Conservation (phyloP, 2,113 vertebrate species). For the Phaethon lepturus region DNA sequence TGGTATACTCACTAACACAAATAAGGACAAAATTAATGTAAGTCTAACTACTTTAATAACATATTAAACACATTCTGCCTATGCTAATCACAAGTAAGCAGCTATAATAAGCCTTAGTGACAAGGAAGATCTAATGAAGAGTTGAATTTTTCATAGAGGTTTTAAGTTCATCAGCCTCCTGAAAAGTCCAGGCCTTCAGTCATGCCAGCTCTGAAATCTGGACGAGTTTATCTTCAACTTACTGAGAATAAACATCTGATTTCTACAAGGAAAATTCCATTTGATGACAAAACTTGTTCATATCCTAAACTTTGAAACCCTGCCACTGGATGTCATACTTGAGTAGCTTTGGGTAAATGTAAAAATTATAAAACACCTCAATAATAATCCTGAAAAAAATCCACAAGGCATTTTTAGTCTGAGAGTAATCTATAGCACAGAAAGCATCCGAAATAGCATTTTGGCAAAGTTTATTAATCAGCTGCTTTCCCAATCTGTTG, state of each 20-base stretch:
- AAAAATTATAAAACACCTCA: neutral
- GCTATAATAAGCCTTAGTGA: constrained; percentile 53
- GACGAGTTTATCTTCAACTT: constrained; percentile 22
- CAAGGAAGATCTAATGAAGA: constrained; percentile 52
- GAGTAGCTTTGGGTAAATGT: constrained; percentile 4
- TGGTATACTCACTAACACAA: neutral
- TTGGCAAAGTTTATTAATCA: constrained; percentile 16
- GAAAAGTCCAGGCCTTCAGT: constrained; percentile 19
- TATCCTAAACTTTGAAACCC: neutral
- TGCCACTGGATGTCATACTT: constrained; percentile 46
- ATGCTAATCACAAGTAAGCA: constrained; percentile 33
- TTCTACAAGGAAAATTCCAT: constrained; percentile 16
- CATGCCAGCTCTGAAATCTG: constrained; percentile 24
- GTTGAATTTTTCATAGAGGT: constrained; percentile 50
- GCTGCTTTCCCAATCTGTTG: neutral
- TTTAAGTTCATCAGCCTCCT: constrained; percentile 39
- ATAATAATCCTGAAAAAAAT: neutral
- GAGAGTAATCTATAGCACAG: neutral
- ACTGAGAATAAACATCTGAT: neutral
- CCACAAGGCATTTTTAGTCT: neutral
- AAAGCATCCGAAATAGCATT: constrained; percentile 8
- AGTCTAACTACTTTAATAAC: constrained; percentile 41
- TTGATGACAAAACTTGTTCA: neutral
- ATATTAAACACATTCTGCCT: constrained; percentile 40
- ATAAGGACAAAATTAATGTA: neutral